Base-by-base conservation (phyloP, 1,140 invertebrate genomes). In the Andrena cerasifolii region DNA sequence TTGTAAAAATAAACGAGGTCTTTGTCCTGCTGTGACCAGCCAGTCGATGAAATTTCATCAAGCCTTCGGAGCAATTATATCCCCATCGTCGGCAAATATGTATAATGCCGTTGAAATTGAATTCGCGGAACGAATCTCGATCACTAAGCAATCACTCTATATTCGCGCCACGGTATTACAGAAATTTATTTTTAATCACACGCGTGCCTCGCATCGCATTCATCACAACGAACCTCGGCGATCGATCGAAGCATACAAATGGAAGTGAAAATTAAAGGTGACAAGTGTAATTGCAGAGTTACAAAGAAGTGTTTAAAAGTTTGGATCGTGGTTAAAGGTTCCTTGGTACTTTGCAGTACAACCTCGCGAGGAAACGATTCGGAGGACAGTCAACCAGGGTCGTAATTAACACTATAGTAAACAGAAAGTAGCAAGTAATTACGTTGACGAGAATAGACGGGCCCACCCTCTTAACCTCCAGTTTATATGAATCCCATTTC, bases 401-500 rank as follows among this genome's bases (percentile, higher is more conserved):
- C 18, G 28, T 51, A 58, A 68, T 71, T 81, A 77, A 78, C 53
- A 66, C 18, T n/a, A 45, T 62, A 36, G 31, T 33, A 65, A 7
- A 47, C 47, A 71, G 18, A 24, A 40, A 51, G 14, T 36, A 49
- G 36, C 28, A 49, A 67, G 59, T 28, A 65, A 63, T 45, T 26
- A 28, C 62, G 74, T 78, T 67, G 54, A 49, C 24, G 18, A 45
- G 40, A 54, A 63, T 36, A 36, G n/a, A 40, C 36, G 10, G 4
- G 36, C 33, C 26, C 33, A 16, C 12, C 12, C 58, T 74, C 68
- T 79, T 83, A 80, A 83, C 79, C 78, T 43, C 54, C 82, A 84
- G 80, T 84, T 84, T 84, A 77, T 84, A 84, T 84, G 82, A 82
- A 71, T 84, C 82, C 51, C 53, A 59, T 53, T 24, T 67, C 36